Evolutionary conservation across 2,797 vertebrate genomes (phyloP).

Genomic region (Crocodylus rhombifer): DNA sequence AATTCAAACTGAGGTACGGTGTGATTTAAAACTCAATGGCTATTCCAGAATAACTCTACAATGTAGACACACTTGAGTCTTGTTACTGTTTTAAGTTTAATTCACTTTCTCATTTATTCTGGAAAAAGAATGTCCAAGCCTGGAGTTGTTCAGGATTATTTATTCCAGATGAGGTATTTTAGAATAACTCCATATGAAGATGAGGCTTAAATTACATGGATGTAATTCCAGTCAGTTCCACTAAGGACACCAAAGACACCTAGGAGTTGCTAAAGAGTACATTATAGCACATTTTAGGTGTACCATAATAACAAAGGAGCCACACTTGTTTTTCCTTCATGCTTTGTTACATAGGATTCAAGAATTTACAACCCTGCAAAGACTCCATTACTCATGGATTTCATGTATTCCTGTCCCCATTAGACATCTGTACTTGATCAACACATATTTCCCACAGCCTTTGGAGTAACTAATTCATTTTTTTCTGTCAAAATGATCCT

Average conservation of each 20-base stretch:
- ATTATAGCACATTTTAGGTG: background rate
- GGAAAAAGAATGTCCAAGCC: background rate
- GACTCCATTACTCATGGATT: background rate
- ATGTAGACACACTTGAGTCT: background rate
- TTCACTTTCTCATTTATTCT: background rate
- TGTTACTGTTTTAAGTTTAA: background rate
- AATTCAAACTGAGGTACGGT: background rate
- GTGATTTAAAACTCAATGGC: background rate
- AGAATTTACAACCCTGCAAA: background rate
- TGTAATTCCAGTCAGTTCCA: background rate
- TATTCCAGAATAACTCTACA: background rate
- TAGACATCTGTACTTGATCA: background rate
- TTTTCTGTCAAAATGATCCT: constrained; percentile 54
- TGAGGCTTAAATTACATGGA: background rate
- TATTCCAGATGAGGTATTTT: background rate
- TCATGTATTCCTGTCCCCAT: background rate
- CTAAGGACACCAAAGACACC: background rate
- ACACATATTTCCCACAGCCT: background rate
- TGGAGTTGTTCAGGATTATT: background rate
- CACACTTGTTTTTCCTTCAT: background rate
- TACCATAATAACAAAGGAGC: background rate
- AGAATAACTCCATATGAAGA: background rate
- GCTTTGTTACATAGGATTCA: background rate
- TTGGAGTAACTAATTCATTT: constrained; percentile 27
- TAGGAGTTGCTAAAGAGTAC: background rate